phyloP scores from a whole-genome alignment of 2,113 vertebrate species.

The Perca fluviatilis region DNA sequence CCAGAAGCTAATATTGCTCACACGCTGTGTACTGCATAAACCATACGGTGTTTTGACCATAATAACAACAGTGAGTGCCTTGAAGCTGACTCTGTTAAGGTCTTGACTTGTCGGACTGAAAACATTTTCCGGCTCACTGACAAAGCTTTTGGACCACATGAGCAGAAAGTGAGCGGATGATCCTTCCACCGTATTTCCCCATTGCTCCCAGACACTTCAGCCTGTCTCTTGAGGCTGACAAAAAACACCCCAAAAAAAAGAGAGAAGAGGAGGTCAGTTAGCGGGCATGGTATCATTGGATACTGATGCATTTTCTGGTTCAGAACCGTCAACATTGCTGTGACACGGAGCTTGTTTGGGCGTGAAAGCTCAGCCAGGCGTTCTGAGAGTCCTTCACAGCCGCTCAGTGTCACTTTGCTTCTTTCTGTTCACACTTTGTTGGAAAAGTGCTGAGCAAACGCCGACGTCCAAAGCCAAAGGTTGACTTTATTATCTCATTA shows the following conservation, averaged over 20 bases:
- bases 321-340: neutral
- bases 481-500: slow-evolving; percentile 39
- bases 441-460: slow-evolving; percentile 38
- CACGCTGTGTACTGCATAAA: neutral
- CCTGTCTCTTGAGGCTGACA: neutral
- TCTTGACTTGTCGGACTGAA: neutral
- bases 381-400: slow-evolving; percentile 37
- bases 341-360: slow-evolving; percentile 14
- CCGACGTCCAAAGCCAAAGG: slow-evolving; percentile 15
- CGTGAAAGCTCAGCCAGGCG: slow-evolving; percentile 24
- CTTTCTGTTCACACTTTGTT: slow-evolving; percentile 30
- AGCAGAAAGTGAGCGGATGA: neutral
- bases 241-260: neutral
- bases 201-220: neutral
- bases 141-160: neutral
- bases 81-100: neutral
- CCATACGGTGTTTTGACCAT: neutral
- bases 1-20: neutral
- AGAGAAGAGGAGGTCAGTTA: neutral
- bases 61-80: neutral
- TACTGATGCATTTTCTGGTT: slow-evolving; percentile 39
- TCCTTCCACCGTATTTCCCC: neutral
- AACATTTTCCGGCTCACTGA: neutral
- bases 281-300: slow-evolving; percentile 11
- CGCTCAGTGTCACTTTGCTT: slow-evolving; percentile 37